phyloP scores from a whole-genome alignment of 2,797 vertebrate genomes.

The Limnodromus scolopaceus region DNA sequence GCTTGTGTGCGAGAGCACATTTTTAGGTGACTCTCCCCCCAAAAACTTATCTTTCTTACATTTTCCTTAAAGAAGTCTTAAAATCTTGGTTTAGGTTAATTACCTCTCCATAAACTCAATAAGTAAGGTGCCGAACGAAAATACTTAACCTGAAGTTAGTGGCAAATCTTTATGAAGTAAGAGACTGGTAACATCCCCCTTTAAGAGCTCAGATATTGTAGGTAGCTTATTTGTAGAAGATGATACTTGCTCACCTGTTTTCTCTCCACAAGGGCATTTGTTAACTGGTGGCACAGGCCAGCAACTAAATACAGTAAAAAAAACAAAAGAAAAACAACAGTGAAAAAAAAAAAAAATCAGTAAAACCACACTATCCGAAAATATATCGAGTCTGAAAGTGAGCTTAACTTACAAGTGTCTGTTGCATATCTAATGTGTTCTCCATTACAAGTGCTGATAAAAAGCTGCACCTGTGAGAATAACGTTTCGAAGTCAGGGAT shows the following conservation, averaged over 20 bases:
- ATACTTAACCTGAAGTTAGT: not conserved
- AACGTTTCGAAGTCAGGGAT: constrained; percentile 99
- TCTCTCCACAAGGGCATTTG: constrained; percentile 97
- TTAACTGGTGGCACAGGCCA: constrained; percentile 99
- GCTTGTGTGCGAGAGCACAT: not conserved
- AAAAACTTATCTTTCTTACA: fast-evolving
- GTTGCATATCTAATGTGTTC: constrained; percentile 99
- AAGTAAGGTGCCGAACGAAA: not conserved
- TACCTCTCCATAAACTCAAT: not conserved
- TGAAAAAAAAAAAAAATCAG: constrained; percentile 19
- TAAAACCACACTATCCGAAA: not conserved
- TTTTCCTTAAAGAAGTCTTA: not conserved
- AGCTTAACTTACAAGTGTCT: constrained; percentile 93
- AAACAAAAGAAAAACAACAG: not conserved
- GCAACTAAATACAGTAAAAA: constrained; percentile 84
- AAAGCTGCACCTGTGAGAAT: constrained; percentile 99
- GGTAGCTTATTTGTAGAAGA: not conserved
- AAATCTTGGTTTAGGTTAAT: not conserved
- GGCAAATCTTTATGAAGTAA: not conserved
- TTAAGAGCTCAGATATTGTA: not conserved
- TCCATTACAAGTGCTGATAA: constrained; percentile 98
- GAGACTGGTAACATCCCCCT: not conserved
- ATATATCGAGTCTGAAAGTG: not conserved
- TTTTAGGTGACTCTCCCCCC: not conserved
- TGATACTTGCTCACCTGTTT: constrained; percentile 90